Evolutionary conservation across 2,888 invertebrate species (phyloP).

Genomic region (Eupeodes latifasciatus): DNA sequence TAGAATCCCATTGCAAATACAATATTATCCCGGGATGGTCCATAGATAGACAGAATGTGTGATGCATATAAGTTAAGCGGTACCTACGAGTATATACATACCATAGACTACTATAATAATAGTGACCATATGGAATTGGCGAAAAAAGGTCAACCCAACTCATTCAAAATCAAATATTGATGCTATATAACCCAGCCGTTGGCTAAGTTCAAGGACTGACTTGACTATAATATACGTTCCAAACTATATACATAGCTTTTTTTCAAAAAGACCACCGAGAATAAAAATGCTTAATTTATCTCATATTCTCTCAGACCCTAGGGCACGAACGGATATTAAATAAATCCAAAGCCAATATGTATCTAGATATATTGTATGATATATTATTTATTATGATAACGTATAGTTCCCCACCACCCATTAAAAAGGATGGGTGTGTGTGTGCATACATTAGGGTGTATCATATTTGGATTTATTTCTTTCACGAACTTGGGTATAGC

Average conservation of each 20-base stretch:
- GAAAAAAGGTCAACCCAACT: slow-evolving; percentile 61
- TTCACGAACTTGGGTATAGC: no score
- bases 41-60: no score
- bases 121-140: slow-evolving; percentile 37
- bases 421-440: no score
- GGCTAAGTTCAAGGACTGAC: slow-evolving; percentile 64
- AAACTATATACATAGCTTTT: no score
- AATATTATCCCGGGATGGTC: slow-evolving; percentile 27
- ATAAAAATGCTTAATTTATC: slow-evolving; percentile 55
- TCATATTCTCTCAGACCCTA: slow-evolving; percentile 65
- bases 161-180: slow-evolving; percentile 72
- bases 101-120: no score
- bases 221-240: slow-evolving; percentile 30
- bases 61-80: no score
- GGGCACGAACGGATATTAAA: slow-evolving; percentile 68
- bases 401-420: background rate
- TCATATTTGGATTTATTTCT: no score
- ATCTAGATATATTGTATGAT: no score
- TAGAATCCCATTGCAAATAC: background rate
- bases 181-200: slow-evolving; percentile 56
- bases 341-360: slow-evolving; percentile 51
- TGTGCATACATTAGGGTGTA: no score
- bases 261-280: background rate
- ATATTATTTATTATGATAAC: slow-evolving; percentile 30
- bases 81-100: no score